Percentiles rank a stretch among this genome's conserved stretches.
phyloP scores from a whole-genome alignment of 2,888 invertebrate genomes.

The Plagiodera versicolora region DNA sequence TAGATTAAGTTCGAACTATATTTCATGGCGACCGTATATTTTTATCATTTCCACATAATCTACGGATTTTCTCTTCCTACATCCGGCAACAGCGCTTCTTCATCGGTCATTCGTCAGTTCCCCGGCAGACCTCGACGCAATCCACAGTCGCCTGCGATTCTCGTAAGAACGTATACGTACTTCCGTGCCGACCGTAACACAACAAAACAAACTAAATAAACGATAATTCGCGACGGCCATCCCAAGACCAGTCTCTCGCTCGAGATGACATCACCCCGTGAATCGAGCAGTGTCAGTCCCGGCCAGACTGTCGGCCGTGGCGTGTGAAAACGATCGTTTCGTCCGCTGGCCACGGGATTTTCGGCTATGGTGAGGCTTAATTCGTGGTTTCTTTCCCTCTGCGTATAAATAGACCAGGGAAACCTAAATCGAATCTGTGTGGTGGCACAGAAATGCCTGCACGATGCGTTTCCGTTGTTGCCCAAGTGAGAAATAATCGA shows the following conservation, averaged over 20 bases:
- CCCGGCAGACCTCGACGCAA: not conserved
- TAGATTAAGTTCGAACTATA: too few relatives aligned
- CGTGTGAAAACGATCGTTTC: not conserved
- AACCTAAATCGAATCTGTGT: not conserved
- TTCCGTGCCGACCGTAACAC: too few relatives aligned
- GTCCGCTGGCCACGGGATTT: too few relatives aligned
- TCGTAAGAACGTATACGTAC: not conserved
- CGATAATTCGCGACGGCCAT: not conserved
- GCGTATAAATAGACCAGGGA: not conserved
- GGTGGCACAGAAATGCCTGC: not conserved
- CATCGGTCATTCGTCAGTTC: not conserved
- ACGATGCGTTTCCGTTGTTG: slow-evolving; percentile 21
- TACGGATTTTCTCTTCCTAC: not conserved
- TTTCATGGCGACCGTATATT: too few relatives aligned
- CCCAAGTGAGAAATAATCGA: slow-evolving; percentile 25
- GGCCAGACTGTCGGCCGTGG: not conserved
- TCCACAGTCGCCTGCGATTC: not conserved
- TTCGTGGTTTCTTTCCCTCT: not conserved
- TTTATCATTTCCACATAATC: too few relatives aligned
- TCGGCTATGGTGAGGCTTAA: not conserved
- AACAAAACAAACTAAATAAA: not conserved
- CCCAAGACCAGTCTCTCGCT: too few relatives aligned
- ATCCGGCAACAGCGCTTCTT: not conserved
- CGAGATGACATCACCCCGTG: not conserved
- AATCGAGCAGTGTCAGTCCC: not conserved